phyloP scores from a whole-genome alignment of 2,797 vertebrate genomes.

The Sebastolobus altivelis region DNA sequence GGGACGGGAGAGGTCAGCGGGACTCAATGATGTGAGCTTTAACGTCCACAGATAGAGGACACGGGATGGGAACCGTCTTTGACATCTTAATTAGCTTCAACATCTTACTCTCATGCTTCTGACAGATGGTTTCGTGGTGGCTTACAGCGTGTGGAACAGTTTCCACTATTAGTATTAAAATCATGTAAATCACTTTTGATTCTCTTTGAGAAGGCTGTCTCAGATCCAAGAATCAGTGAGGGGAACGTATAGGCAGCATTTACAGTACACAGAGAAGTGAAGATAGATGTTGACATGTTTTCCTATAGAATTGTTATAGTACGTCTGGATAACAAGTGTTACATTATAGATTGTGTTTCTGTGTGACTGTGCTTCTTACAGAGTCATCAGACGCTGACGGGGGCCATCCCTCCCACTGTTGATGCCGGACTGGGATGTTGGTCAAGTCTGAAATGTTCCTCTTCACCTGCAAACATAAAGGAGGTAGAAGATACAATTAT shows the following conservation, averaged over 20 bases:
- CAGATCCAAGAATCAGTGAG: neutral
- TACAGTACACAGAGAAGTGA: neutral
- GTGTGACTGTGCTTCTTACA: conserved; percentile 83
- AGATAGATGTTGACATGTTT: neutral
- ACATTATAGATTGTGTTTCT: neutral
- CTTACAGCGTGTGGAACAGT: conserved; percentile 44
- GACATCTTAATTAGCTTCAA: conserved; percentile 87
- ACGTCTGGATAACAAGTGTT: neutral
- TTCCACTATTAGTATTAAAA: conserved; percentile 32
- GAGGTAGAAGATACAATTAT: neutral
- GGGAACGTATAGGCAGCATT: neutral
- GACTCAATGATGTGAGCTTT: conserved; percentile 87
- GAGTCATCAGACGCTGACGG: conserved; percentile 93
- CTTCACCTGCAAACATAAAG: conserved; percentile 89
- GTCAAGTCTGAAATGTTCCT: conserved; percentile 97
- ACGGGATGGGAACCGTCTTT: conserved; percentile 76
- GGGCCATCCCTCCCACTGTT: conserved; percentile 98
- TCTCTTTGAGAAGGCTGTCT: neutral
- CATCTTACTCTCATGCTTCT: conserved; percentile 74
- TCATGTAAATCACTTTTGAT: conserved; percentile 15
- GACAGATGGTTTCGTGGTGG: conserved; percentile 64
- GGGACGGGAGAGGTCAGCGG: conserved; percentile 86
- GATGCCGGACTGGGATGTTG: conserved; percentile 98
- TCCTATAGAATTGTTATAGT: neutral
- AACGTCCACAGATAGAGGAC: conserved; percentile 85